Base-by-base conservation (phyloP, 2,888 invertebrate species). In the Cryptus armator region DNA sequence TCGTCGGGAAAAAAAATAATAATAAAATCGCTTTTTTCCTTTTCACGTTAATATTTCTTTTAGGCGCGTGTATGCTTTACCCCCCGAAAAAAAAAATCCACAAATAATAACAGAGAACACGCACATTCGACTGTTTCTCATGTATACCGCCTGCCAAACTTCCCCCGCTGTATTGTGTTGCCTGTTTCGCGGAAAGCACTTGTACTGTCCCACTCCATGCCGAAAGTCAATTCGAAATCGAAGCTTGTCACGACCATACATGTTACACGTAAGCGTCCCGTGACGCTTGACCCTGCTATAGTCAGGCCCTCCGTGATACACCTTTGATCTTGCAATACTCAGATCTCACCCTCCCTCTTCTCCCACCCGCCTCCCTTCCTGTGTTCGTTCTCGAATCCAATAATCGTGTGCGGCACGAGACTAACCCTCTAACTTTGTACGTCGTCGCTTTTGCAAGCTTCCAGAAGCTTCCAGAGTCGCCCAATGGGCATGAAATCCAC, bases 401-500 rank as follows among this genome's bases (percentile, higher is more conserved):
- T 81, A 81, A 81, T 81, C 84, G 74, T 68, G 66, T 24, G 59
- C 53, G 53, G 46, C 71, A 56, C 68, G 48, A 62, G 32, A 32
- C 37, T 51, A 68, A 82, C 48, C 53, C 32, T 56, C 44, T 37
- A 51, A 12, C 51, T 19, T 53, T 37, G 51, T n/a, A 51, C 56
- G 16, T 59, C 68, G 74, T 70, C 53, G 71, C 71, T 83, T 51
- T 72, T 32, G 51, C 71, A 46, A 80, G 76, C 79, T 76, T 76
- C 72, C 82, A 71, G 79, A 72, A 72, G 56, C 74, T 71, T 51
- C 24, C 46, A 37, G 53, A 53, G 46, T 29, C 67, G 71, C 66
- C 71, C 76, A 62, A n/a, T 80, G 80, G 76, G 70, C 74, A 76
- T 84, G 76, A 84, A 84, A 84, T 84, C 76, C 76, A 76, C 76